Evolutionary conservation across 2,113 vertebrate species (phyloP).

Genomic region (Onychorhynchus coronatus): DNA sequence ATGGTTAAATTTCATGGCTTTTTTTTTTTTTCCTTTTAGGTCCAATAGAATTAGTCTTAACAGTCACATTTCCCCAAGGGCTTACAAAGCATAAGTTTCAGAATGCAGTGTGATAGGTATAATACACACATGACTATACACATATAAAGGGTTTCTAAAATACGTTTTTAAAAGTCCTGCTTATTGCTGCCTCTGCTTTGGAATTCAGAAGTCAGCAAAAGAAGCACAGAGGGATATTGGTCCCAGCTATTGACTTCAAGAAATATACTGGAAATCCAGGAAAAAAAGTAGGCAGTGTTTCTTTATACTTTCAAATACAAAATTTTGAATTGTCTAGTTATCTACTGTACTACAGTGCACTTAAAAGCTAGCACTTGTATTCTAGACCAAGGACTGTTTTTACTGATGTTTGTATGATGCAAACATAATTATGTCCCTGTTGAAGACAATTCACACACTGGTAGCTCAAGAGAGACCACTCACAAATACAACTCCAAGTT

Average conservation of each 20-base stretch:
- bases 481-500: not conserved
- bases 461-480: not conserved
- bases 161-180: not conserved
- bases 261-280: not conserved
- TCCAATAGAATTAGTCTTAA: not conserved
- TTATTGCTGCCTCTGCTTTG: not conserved
- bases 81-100: not conserved
- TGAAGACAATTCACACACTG: not conserved
- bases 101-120: not conserved
- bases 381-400: not conserved
- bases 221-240: not conserved
- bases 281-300: not conserved
- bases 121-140: not conserved
- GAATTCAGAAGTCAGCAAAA: not conserved
- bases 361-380: not conserved
- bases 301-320: not conserved
- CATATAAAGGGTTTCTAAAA: not conserved
- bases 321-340: not conserved
- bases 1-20: not conserved
- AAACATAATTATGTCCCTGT: not conserved
- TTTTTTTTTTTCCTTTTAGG: not conserved
- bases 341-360: not conserved
- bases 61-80: not conserved
- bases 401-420: not conserved
- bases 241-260: not conserved